phyloP scores from a whole-genome alignment of 2,888 invertebrate species.

The Conus canariensis region DNA sequence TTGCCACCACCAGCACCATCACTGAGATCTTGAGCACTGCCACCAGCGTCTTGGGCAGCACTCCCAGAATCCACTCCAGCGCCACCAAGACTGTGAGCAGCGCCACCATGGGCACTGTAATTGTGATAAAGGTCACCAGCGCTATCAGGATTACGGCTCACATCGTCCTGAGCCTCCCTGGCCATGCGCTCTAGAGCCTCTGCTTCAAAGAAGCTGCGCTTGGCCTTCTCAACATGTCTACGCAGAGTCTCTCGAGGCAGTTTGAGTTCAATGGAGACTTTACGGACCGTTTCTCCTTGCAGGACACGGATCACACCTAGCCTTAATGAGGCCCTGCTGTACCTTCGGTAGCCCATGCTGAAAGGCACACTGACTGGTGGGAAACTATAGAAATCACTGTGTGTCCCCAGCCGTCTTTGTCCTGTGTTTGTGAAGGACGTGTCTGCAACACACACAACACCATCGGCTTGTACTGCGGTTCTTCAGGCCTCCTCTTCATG shows the following conservation, averaged over 20 bases:
- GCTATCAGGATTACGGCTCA: not conserved
- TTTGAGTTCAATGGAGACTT: slow-evolving; percentile 17
- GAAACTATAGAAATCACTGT: not conserved
- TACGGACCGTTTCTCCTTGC: slow-evolving; percentile 1
- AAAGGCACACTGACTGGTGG: not conserved
- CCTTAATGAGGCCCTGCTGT: slow-evolving; percentile 1
- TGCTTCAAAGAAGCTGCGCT: not conserved
- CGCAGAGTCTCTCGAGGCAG: slow-evolving; percentile 30
- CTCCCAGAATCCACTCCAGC: not conserved
- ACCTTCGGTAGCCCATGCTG: not conserved
- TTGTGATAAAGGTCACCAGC: not conserved
- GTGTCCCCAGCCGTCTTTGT: not conserved
- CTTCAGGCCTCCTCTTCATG: not conserved
- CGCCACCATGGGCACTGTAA: no score
- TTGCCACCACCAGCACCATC: not conserved
- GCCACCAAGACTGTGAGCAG: not conserved
- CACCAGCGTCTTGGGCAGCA: not conserved
- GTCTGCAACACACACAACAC: slow-evolving; percentile 28
- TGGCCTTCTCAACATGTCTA: slow-evolving; percentile 20
- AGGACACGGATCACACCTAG: not conserved
- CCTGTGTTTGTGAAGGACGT: not conserved
- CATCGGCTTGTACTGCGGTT: slow-evolving; percentile 15
- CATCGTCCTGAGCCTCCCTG: not conserved
- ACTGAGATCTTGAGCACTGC: not conserved
- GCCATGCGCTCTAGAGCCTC: not conserved